These are phyloP conservation scores for Tupaia tana DNA, from an alignment of 2,113 vertebrate genomes.

Conservation along the genomic window DNA sequence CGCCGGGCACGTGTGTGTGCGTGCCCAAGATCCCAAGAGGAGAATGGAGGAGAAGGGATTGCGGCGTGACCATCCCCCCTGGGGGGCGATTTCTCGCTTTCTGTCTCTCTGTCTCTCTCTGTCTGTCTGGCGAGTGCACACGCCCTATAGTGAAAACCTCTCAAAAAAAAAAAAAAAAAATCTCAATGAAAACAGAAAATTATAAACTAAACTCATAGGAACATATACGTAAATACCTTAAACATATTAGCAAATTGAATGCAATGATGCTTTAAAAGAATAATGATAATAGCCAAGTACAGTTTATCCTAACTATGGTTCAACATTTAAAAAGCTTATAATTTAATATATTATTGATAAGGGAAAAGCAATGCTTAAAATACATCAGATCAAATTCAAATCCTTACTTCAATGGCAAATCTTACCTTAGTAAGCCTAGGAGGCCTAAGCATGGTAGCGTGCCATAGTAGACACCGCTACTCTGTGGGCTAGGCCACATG, in stretches of 20 bases:
- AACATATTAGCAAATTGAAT: neutral
- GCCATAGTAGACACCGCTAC: no score
- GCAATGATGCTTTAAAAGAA: neutral
- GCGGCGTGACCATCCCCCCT: no score
- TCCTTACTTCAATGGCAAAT: neutral
- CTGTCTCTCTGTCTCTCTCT: no score
- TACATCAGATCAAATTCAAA: conserved; percentile 19
- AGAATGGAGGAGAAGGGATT: no score
- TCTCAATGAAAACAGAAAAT: conserved; percentile 5
- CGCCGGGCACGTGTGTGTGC: no score
- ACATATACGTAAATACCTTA: neutral
- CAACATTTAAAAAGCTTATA: neutral
- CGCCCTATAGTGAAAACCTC: no score
- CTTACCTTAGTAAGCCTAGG: neutral
- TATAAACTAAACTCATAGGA: neutral
- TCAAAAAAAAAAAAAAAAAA: no score
- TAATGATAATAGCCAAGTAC: neutral
- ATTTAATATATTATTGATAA: neutral
- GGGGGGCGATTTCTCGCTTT: no score
- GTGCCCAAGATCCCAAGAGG: no score
- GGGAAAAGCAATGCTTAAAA: neutral
- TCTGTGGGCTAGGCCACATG: no score
- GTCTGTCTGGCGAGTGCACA: no score
- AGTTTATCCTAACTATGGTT: conserved; percentile 27
- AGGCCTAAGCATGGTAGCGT: no score